Evolutionary conservation across 1,140 invertebrate genomes (phyloP), one percentile per base, ranked within the genome.

Genomic region (Drosophila pseudoananassae): DNA sequence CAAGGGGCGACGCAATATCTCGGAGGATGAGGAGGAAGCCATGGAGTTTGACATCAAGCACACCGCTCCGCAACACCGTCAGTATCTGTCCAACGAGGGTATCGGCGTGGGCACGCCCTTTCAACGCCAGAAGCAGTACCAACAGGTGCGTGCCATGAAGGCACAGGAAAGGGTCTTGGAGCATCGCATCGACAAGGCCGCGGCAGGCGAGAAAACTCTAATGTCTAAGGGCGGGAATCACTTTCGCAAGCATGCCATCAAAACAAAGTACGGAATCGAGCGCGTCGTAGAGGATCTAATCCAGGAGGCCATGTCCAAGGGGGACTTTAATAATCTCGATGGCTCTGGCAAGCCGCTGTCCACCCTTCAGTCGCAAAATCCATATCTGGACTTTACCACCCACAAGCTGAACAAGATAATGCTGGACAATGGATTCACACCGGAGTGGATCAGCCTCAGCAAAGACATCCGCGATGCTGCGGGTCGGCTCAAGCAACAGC

Each of bases 371-470:
- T 93, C 94, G 71, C 92, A 92, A 64, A 98, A 97, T 93, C 97
- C 97, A 4, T 96, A 97, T 91, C 94, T 98, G 5, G 97, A 98
- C 92, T 96, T 96, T 91, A 95, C 95, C 8, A 98, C 97, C 1
- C 96, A 98, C 89, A 98, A 98, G 92, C 91, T 98, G 4, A 98
- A 98, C 93, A 95, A 97, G 94, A 95, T 98, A 54, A 92, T 98
- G 66, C 96, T 97, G 53, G 96, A 97, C 71, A 97, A 98, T 92
- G 97, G 97, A 6, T 98, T 97, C 78, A 95, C 94, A 1, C 97
- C 97, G 1, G 96, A 97, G 92, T 98, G 97, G 97, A 97, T 98
- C 66, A 95, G 94, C 15, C 91, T 98, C 46, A 95, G 95, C 61
- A 97, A 97, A 90, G 97, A 97, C 80, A 97, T 97, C 46, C 92